Conservation (phyloP, 2,888 invertebrate species). For the Aradus depressus region DNA sequence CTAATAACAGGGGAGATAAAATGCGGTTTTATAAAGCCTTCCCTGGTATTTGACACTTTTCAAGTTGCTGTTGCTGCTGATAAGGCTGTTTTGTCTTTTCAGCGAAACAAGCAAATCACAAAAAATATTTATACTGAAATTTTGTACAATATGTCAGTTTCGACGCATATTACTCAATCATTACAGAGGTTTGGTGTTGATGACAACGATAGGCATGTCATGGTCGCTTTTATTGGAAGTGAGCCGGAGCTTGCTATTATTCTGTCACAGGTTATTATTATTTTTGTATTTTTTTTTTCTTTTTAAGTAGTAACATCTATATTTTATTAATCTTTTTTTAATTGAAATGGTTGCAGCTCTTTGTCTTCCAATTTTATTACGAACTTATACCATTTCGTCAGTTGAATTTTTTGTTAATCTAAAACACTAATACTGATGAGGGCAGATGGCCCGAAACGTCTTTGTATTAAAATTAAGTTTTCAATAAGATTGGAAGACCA, state of each 20-base stretch:
- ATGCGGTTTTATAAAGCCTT: constrained; percentile 52
- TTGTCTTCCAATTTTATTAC: too few relatives aligned
- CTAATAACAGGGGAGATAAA: constrained; percentile 46
- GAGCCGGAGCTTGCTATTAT: constrained; percentile 26
- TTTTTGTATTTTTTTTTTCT: not conserved
- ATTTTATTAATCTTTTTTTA: too few relatives aligned
- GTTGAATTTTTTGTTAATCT: too few relatives aligned
- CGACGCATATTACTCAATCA: constrained; percentile 58
- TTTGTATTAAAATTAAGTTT: too few relatives aligned
- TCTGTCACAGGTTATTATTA: constrained; percentile 1
- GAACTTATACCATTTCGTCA: too few relatives aligned
- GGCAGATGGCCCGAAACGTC: too few relatives aligned
- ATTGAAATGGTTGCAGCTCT: too few relatives aligned
- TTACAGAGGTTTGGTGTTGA: constrained; percentile 52
- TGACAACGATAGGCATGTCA: constrained; percentile 40
- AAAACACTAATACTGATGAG: too few relatives aligned
- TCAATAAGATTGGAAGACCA: too few relatives aligned
- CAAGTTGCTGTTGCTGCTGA: constrained; percentile 56
- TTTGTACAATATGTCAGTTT: constrained; percentile 53
- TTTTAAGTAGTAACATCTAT: not conserved
- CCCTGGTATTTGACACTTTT: constrained; percentile 48
- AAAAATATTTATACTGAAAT: constrained; percentile 53
- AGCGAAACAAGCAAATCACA: constrained; percentile 44
- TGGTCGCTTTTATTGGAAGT: constrained; percentile 39
- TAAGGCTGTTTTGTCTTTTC: constrained; percentile 46